A percentile compares a stretch with the other conserved stretches of the same genome.
These are phyloP conservation scores for Kradibia gibbosae DNA, from an alignment of 1,140 invertebrate species.

Conservation along the genomic window DNA sequence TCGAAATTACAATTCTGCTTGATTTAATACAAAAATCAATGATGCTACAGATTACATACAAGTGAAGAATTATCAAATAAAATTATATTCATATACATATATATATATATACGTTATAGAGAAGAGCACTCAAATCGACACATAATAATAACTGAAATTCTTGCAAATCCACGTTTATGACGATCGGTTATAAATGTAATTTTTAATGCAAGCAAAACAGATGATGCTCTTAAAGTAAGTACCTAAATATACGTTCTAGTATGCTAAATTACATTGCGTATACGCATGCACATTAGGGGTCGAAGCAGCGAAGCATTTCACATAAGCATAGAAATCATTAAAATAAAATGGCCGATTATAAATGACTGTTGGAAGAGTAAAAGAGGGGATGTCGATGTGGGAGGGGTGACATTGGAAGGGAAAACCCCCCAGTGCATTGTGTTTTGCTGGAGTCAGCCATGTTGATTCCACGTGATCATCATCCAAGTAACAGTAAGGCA, in stretches of 20 bases:
- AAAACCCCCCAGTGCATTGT: conserved; percentile 15
- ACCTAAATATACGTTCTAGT: conserved; percentile 57
- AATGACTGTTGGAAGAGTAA: conserved; percentile 72
- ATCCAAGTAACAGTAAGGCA: conserved; percentile 69
- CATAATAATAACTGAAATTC: neutral
- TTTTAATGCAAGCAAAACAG: conserved; percentile 35
- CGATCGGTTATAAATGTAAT: conserved; percentile 11
- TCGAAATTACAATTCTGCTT: conserved; percentile 3
- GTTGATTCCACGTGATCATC: conserved; percentile 73
- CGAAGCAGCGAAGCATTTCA: conserved; percentile 70
- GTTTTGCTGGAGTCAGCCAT: conserved; percentile 63
- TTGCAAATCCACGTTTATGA: neutral
- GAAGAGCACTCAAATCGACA: neutral
- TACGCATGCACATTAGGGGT: conserved; percentile 59
- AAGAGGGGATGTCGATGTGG: conserved; percentile 27
- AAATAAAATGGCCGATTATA: conserved; percentile 75
- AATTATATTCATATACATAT: no score
- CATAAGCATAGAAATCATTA: conserved; percentile 74
- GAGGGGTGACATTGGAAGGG: neutral
- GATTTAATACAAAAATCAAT: conserved; percentile 36
- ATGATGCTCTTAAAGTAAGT: conserved; percentile 44
- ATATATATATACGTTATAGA: no score
- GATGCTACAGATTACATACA: conserved; percentile 7
- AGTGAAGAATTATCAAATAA: neutral
- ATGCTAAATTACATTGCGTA: conserved; percentile 55